phyloP scores from a whole-genome alignment of 2,113 vertebrate species.

The Puffinus mauretanicus region DNA sequence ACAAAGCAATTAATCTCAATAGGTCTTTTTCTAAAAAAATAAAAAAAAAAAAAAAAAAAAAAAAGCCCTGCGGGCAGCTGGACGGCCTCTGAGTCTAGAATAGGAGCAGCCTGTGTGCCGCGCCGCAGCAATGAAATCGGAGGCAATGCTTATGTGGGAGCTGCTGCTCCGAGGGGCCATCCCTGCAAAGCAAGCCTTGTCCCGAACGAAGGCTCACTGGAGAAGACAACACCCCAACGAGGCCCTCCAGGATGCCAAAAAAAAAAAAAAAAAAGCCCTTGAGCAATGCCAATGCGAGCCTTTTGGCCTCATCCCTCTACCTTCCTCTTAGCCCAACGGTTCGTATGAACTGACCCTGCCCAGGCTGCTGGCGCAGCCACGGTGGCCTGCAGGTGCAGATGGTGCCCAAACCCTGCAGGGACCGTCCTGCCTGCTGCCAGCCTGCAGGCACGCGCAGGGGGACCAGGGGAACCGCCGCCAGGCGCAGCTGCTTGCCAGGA shows the following conservation, averaged over 20 bases:
- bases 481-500: background rate
- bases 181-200: background rate
- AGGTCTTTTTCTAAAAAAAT: background rate
- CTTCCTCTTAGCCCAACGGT: background rate
- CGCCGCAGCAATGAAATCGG: background rate
- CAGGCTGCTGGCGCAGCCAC: rapidly evolving
- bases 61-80: background rate
- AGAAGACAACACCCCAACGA: rapidly evolving
- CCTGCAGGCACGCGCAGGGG: rapidly evolving
- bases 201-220: rapidly evolving
- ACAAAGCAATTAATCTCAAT: background rate
- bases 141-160: background rate
- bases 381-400: rapidly evolving
- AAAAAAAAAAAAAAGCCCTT: background rate
- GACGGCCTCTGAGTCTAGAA: background rate
- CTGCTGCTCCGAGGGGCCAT: background rate
- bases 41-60: rapidly evolving
- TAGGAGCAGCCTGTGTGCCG: background rate
- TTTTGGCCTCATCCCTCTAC: background rate
- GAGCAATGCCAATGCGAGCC: rapidly evolving
- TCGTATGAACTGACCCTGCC: rapidly evolving
- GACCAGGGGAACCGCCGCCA: background rate
- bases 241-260: background rate
- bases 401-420: background rate
- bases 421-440: background rate